A percentile compares a stretch with the other conserved stretches of the same genome.
These are phyloP conservation scores for Peribatodes rhomboidaria DNA, from an alignment of 2,888 invertebrate species.

Conservation along the genomic window DNA sequence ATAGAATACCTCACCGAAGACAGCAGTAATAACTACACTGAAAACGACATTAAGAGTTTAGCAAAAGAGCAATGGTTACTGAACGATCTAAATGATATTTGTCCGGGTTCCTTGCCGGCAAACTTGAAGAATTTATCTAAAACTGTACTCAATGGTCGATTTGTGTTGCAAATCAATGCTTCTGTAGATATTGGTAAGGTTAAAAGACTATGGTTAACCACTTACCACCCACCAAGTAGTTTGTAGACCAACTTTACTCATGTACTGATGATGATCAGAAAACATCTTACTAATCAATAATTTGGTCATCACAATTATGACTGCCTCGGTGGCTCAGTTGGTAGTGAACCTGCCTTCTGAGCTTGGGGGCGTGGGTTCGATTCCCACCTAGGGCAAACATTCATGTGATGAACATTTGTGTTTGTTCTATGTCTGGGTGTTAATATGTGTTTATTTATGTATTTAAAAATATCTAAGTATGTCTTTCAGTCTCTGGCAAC, in stretches of 20 bases:
- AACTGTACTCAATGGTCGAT: constrained; percentile 82
- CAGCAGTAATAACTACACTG: constrained; percentile 66
- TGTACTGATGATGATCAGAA: too few species aligned
- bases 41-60: constrained; percentile 83
- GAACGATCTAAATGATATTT: constrained; percentile 88
- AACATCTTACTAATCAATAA: not conserved
- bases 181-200: constrained; percentile 86
- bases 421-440: too few species aligned
- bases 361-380: too few species aligned
- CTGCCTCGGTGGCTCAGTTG: too few species aligned
- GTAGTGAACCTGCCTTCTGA: too few species aligned
- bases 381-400: too few species aligned
- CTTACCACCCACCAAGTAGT: too few species aligned
- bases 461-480: too few species aligned
- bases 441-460: too few species aligned
- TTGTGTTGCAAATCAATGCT: constrained; percentile 88
- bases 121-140: constrained; percentile 80
- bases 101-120: constrained; percentile 87
- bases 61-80: constrained; percentile 89
- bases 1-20: constrained; percentile 84
- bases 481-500: too few species aligned
- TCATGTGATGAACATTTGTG: too few species aligned
- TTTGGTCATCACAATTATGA: not conserved
- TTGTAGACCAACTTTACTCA: too few species aligned
- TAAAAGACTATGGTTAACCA: not conserved